Base-by-base conservation (phyloP, 2,113 vertebrate species). In the Octodon degus region DNA sequence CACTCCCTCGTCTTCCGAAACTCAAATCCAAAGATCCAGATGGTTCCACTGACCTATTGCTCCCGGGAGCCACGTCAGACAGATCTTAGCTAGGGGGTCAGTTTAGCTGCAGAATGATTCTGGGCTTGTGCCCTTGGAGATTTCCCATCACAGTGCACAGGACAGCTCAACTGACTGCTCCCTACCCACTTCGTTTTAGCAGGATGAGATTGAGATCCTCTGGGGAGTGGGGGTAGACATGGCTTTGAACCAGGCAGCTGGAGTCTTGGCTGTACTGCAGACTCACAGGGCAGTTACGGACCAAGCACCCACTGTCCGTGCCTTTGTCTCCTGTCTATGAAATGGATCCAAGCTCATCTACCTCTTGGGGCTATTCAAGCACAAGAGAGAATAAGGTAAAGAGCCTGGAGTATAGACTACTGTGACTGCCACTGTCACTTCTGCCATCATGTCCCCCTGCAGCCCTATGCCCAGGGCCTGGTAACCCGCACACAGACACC, bases 11-110 rank as follows among this genome's bases (percentile, higher is more conserved):
- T 77, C 62, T 63, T 95, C 74, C 22, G 10, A 86, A 96, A 87
- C 94, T 58, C 74, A 30, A 93, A 87, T 82, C 70, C 25, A 77
- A 81, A 91, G 91, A 89, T 96, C 93, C 94, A 90, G 94, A 88
- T 90, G 95, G 93, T 58, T 84, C 95, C 76, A 65, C 1, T 76
- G 86, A 91, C 91, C 27, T 20, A 91, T 58, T 81, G 68, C 65
- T 96, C 91, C 80, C 63, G 12, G 62, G 89, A 94, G 91, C 82
- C 89, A 67, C 2, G 27, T 82, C 94, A 90, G 90, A 76, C 40
- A 30, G 67, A 92, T 86, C 87, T 79, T 62, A 90, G 89, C 53
- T 13, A 72, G 62, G 94, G 96, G 96, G 86, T 88, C 96, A 88
- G 94, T 32, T 95, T 70, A 74, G 93, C 55, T 30, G 34, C 53